A percentile compares a stretch with the other conserved stretches of the same genome.
Conservation (phyloP, 53 echinoderm and acorn worm species). For the Pentamera pediparva region DNA sequence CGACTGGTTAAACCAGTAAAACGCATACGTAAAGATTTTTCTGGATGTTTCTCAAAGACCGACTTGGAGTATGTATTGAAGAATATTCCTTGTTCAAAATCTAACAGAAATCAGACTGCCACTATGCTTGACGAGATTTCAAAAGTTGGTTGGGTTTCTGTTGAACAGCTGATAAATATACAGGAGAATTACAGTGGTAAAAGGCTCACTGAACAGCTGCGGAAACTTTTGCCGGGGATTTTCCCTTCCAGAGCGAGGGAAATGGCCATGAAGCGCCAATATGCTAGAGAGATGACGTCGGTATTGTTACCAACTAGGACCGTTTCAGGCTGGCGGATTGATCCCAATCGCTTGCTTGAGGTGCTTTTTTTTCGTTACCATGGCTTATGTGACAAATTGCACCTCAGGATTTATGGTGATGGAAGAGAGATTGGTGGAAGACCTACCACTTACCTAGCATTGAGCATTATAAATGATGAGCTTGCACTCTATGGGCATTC, state of each 20-base stretch:
- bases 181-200: constrained; percentile 11
- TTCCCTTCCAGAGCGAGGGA: constrained; percentile 5
- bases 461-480: constrained; percentile 10
- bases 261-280: neutral
- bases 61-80: neutral
- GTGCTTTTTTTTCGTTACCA: neutral
- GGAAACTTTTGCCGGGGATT: neutral
- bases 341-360: constrained; percentile 19
- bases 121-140: neutral
- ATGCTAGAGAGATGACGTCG: constrained; percentile 23
- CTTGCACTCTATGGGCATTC: neutral
- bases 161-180: neutral
- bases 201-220: neutral
- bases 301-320: neutral
- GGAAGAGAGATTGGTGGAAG: constrained; percentile 7
- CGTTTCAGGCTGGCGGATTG: neutral
- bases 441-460: constrained; percentile 8
- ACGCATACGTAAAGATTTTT: neutral
- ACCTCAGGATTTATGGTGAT: neutral
- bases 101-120: no score
- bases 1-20: neutral
- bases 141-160: neutral
- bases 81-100: neutral
- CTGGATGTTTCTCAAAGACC: neutral
- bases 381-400: neutral